A percentile compares a stretch with the other conserved stretches of the same genome.
phyloP scores from a whole-genome alignment of 2,113 vertebrate genomes.

The Brevimyrus niger region DNA sequence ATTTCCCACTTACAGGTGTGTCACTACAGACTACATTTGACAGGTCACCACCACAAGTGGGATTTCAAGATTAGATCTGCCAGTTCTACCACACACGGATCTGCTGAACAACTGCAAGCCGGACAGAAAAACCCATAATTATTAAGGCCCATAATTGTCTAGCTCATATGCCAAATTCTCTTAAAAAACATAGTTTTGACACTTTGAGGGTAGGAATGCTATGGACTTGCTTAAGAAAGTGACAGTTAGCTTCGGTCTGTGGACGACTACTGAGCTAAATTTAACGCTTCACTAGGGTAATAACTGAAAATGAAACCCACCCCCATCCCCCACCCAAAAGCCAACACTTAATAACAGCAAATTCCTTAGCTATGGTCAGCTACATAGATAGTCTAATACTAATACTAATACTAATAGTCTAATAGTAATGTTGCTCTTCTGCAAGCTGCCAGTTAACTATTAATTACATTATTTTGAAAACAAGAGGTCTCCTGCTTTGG shows the following conservation, averaged over 20 bases:
- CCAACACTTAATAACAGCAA: not conserved
- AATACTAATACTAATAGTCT: not conserved
- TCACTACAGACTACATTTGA: not conserved
- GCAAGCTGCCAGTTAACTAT: not conserved
- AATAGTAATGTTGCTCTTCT: not conserved
- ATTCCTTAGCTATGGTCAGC: not conserved
- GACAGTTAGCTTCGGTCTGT: not conserved
- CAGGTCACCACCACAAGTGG: not conserved
- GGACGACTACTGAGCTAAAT: not conserved
- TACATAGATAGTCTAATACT: not conserved
- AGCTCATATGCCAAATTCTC: not conserved
- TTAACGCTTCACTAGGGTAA: not conserved
- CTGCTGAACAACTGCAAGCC: not conserved
- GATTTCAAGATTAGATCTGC: not conserved
- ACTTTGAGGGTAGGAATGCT: not conserved
- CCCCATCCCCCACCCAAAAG: not conserved
- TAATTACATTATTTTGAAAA: not conserved
- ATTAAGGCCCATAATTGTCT: not conserved
- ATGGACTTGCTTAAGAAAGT: not conserved
- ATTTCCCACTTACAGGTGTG: not conserved
- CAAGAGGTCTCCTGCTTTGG: not conserved
- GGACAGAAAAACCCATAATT: not conserved
- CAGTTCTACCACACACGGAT: not conserved
- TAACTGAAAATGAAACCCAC: not conserved
- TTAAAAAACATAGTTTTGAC: not conserved